Base-by-base conservation (phyloP, 1,140 invertebrate genomes). In the Littorina saxatilis region DNA sequence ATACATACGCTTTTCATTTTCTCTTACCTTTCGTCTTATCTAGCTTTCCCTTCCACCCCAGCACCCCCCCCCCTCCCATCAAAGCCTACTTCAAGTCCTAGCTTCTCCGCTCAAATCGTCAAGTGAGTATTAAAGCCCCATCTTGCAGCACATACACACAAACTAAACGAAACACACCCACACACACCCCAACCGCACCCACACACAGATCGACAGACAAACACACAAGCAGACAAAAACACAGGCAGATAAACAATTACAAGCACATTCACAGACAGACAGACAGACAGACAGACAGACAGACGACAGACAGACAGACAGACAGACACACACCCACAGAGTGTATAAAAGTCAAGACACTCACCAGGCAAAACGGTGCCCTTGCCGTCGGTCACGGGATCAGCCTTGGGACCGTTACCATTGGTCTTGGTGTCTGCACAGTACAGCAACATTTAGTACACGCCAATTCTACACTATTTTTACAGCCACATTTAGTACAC, bases 251-350 rank as follows among this genome's bases (percentile, higher is more conserved):
- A 58, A 9, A 58, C 15, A 58, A 7, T 13, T 58, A 58, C 55
- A 58, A 9, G n/a, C 17, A 58, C 55, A 58, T 4, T 5, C 55
- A 27, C 55, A 27, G 9, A 66, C n/a, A 66, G 27, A 66, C 61
- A 27, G 27, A 27, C 61, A 27, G 27, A 27, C n/a, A 20, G 17
- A 58, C 4, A 2, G 17, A 58, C 55, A 27, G 17, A 58, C 55
- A 58, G 7, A 27, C 55, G 55, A 40, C 29, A 73, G 37, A 23
- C n/a, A 58, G 17, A 23, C 66, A 37, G 17, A 40, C 37, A 37
- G 17, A 40, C 32, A 70, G 5, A 70, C 66, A 70, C 66, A 40
- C 66, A 70, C 32, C 5, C 66, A 70, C 66, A 70, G 5, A 37
- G 17, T n/a, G n/a, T n/a, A n/a, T n/a, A n/a, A n/a, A n/a, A n/a